Evolutionary conservation across 2,888 invertebrate genomes (phyloP), one percentile per base, ranked within the genome.

Genomic region (Oxycera nigricornis): DNA sequence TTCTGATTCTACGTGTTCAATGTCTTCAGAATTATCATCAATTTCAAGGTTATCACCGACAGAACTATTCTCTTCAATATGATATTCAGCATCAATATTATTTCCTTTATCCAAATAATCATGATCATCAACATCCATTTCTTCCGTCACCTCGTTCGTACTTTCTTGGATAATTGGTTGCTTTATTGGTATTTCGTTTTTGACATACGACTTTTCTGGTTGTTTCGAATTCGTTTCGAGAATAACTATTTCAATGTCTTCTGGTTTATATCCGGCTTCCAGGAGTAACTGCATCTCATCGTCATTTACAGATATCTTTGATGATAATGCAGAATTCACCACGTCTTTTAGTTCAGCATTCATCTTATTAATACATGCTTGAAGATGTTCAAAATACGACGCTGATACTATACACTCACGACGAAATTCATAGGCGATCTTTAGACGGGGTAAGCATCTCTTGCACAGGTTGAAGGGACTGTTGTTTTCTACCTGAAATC

Each of bases 401-500:
- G 73, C 61, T 2, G 77, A 74, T 7, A 57, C 24, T 14, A 72
- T 50, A 7, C 74, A 52, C 52, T 77, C 65, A 59, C 73, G 72
- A 17, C 72, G 74, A 59, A 78, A 78, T 11, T 70, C 76, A n/a
- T 72, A 55, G 2, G 76, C 55, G 17, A 76, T 26, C 73, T 76
- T 76, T 1, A 78, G 65, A 4, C 76, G 76, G 2, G 57, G 17
- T 0, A 78, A 20, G 65, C 78, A 78, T 57, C 73, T 73, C 4
- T 74, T 72, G 22, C 78, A 78, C 11, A 78, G 50, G 1, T 72
- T 73, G 35, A 65, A 65, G 7, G 78, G 77, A 52, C 75, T 74
- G 35, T 70, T 74, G 72, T 55, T 61, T 35, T 57, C 31, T n/a
- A 74, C 41, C 76, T 77, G 22, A 31, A 74, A 62, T 17, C 17